Base-by-base conservation (phyloP, 2,888 invertebrate species). In the Rotaria magnacalcarata region DNA sequence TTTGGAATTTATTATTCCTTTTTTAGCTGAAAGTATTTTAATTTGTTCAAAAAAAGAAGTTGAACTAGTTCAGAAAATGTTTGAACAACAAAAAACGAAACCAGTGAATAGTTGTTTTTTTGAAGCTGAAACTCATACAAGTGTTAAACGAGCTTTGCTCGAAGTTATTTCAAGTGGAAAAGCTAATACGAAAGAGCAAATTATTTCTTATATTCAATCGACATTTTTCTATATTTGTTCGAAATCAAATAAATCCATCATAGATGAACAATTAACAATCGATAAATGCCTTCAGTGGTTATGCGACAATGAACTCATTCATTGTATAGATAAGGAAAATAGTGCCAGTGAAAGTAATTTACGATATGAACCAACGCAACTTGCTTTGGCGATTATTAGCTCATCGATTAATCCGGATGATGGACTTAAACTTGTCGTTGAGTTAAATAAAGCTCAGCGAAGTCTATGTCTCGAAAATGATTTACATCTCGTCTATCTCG, bases 361-460 rank as follows among this genome's bases (percentile, higher is more conserved):
- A n/a, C 41, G 19, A 8, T 86, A 86, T 67, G 85, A 86, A 58
- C 86, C 96, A 8, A 96, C 96, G 7, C 94, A 95, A 88, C 92
- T 99, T 86, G 98, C 96, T 0, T 94, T 94, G 90, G 99, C 98
- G 34, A 96, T 97, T 90, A 92, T 98, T 43, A 93, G 96, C 41
- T 96, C 97, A 0, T 95, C 96, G 0, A 93, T 99, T 91, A 94
- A 96, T n/a, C 97, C 98, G 0, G 95, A 95, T 90, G 96, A 98
- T 90, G 97, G 96, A 0, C 92, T 97, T 16, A 93, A 94, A 34
- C 93, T 99, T 75, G 95, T 97, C 90, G 88, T 89, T n/a, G 98
- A 98, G 91, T 91, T 99, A 50, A 94, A 96, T 90, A 94, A 94
- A 90, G 96, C 97, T 0, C 93, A 96, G 16, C 94, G 94, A 89